Conservation (phyloP, 2,888 invertebrate genomes). For the Thymelicus sylvestris region DNA sequence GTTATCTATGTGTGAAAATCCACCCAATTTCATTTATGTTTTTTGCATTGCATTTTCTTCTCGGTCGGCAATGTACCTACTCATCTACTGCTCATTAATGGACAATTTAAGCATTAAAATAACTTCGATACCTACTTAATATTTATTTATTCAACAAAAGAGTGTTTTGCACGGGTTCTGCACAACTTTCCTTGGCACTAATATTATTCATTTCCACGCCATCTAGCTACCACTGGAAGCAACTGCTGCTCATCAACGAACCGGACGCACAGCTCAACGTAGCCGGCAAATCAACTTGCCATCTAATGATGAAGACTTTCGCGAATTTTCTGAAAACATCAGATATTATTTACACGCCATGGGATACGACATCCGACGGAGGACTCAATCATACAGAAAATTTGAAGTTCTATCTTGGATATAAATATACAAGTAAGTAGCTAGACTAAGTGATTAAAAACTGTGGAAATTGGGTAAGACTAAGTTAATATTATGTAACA, state of each 20-base stretch:
- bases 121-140: no score
- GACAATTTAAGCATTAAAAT: no score
- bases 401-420: constrained; percentile 87
- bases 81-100: no score
- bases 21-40: no score
- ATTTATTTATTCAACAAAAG: constrained; percentile 12
- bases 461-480: no score
- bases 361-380: constrained; percentile 86
- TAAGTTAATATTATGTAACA: no score
- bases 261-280: constrained; percentile 87
- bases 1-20: no score
- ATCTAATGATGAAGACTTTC: constrained; percentile 89
- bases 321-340: constrained; percentile 83
- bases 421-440: constrained; percentile 89
- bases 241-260: constrained; percentile 89
- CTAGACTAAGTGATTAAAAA: not conserved
- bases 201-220: constrained; percentile 69
- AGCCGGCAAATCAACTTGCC: constrained; percentile 89
- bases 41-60: no score
- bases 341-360: constrained; percentile 80
- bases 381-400: constrained; percentile 85
- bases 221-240: constrained; percentile 88
- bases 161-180: constrained; percentile 46
- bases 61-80: no score
- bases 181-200: constrained; percentile 71